Evolutionary conservation across 2,888 invertebrate genomes (phyloP).

Genomic region (Hydrotaea cyrtoneurina): DNA sequence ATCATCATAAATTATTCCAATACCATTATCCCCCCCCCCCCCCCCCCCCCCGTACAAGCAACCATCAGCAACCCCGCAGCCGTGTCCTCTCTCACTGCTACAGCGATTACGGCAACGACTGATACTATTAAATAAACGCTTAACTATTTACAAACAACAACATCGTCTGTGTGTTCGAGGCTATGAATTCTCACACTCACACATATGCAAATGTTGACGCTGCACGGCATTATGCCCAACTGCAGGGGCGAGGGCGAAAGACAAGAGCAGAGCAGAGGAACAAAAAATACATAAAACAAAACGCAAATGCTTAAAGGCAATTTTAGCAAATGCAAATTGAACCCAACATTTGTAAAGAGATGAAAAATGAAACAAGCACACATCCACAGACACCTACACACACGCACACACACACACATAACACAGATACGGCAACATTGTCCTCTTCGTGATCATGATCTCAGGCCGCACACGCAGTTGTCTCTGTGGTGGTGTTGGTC

Average conservation of each 20-base stretch:
- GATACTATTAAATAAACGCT: constrained; percentile 33
- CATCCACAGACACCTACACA: background rate
- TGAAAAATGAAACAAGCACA: constrained; percentile 14
- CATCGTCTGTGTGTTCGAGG: background rate
- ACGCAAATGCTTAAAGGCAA: constrained; percentile 48
- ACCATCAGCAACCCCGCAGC: background rate
- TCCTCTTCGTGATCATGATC: background rate
- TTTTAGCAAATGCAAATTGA: constrained; percentile 59
- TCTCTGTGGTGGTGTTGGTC: background rate
- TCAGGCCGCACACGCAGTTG: background rate
- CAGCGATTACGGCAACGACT: background rate
- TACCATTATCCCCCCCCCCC: background rate
- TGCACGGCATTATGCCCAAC: constrained; percentile 6
- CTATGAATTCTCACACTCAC: background rate
- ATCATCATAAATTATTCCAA: constrained; percentile 41
- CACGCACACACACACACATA: background rate
- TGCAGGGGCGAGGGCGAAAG: background rate
- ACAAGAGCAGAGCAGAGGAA: background rate
- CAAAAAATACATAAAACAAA: constrained; percentile 44
- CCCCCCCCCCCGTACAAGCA: too few relatives aligned
- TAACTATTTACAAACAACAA: constrained; percentile 37
- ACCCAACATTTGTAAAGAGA: constrained; percentile 36
- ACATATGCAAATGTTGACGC: constrained; percentile 7
- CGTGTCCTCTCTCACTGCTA: background rate
- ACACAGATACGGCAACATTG: background rate